Conservation (phyloP, 2,797 vertebrate species). For the Poliocrania exsul region DNA sequence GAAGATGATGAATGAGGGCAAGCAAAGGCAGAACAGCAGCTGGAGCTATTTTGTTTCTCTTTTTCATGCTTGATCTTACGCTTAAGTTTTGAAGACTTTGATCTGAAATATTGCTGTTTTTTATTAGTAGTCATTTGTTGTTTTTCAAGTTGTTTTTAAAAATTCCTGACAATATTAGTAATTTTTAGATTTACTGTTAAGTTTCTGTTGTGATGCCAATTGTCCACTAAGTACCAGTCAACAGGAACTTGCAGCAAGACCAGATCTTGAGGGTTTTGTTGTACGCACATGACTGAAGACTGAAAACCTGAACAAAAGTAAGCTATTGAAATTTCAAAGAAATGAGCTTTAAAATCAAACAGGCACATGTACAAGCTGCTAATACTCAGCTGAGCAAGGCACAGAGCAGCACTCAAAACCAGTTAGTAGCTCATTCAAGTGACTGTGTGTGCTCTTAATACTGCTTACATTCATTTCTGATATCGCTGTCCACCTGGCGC, state of each 20-base stretch:
- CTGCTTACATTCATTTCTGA: background rate
- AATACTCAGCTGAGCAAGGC: background rate
- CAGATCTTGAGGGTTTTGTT: background rate
- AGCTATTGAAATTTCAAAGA: background rate
- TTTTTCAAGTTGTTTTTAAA: background rate
- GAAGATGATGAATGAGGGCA: background rate
- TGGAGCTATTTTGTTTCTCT: background rate
- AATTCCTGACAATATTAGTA: background rate
- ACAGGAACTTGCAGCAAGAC: background rate
- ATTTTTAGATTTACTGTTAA: background rate
- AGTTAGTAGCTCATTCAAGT: background rate
- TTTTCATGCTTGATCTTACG: background rate
- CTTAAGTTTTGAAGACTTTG: background rate
- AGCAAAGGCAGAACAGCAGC: background rate
- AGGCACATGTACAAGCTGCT: background rate
- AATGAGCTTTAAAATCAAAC: background rate
- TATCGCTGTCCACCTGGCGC: background rate
- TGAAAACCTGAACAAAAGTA: background rate
- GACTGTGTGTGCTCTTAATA: background rate
- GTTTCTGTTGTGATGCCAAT: background rate
- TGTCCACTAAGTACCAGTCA: background rate
- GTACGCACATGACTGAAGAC: rapidly evolving
- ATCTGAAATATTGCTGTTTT: background rate
- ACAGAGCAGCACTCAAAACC: background rate
- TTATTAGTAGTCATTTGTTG: background rate